Base-by-base conservation (phyloP, 2,888 invertebrate genomes). In the Macrophya annulata region DNA sequence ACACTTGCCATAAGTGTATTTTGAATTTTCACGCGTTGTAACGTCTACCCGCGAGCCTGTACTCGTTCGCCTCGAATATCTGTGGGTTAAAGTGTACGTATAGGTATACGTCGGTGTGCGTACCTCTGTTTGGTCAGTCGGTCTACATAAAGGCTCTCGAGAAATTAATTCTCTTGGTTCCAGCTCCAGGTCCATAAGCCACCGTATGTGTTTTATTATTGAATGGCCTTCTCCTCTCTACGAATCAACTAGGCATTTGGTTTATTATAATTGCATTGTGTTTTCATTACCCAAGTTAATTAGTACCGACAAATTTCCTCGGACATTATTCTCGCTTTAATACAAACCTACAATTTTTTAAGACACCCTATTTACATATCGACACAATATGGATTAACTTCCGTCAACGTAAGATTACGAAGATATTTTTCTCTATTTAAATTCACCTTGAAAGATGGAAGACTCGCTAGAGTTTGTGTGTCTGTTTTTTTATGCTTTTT, bases 261-360 rank as follows among this genome's bases (percentile, higher is more conserved):
- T 92, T 93, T 92, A 93, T 93, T 92, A 92, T 92, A 92, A 93
- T 93, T 92, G 92, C 93, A 92, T 92, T 93, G 92, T 90, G 92
- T 92, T 92, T 92, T 93, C 92, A 92, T 93, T 92, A 92, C 89
- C 90, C 90, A 86, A 90, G 90, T 92, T 92, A 92, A 92, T 93
- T 92, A 91, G 81, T 65, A 87, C 90, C 90, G 82, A 62, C 62
- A 40, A 81, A 81, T 81, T 81, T 81, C 59, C 59, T 21, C 40
- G 17, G 15, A 17, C 62, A 59, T 81, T 77, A 77, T 77, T 77
- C 21, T 17, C 51, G 77, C 37, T 21, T 25, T 77, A 31, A 37
- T 51, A 43, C 51, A 51, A 51, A 1, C 55, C 62, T 15, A 21
- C 40, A 81, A 62, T 81, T 62, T 81, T 43, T 25, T 15, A 12